Conservation (phyloP, 1,140 invertebrate genomes). For the Hyphantria cunea region DNA sequence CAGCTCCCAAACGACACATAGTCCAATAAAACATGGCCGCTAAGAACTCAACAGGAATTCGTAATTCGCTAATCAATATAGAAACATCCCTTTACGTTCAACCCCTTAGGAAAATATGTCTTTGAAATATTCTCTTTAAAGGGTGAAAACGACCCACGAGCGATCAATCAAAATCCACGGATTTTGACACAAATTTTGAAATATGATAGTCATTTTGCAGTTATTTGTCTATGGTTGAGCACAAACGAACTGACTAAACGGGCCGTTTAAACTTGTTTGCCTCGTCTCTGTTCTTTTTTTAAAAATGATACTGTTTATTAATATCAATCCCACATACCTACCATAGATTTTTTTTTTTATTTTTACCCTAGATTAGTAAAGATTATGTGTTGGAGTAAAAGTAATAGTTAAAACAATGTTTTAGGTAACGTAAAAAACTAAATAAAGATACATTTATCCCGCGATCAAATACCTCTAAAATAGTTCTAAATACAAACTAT, state of each 20-base stretch:
- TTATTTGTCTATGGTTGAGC: conserved; percentile 19
- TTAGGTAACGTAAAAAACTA: too few relatives aligned
- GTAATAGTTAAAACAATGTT: too few relatives aligned
- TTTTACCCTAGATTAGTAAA: too few relatives aligned
- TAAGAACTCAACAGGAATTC: conserved; percentile 36
- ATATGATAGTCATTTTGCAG: conserved; percentile 29
- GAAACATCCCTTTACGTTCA: conserved; percentile 36
- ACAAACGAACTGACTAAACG: conserved; percentile 3
- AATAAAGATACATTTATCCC: too few relatives aligned
- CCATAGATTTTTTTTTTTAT: too few relatives aligned
- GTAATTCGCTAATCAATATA: conserved; percentile 40
- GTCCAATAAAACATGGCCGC: conserved; percentile 19
- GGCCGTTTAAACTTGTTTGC: background rate
- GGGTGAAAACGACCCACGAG: conserved; percentile 19
- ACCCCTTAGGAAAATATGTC: conserved; percentile 38
- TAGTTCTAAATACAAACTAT: too few relatives aligned
- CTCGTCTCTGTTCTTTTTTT: background rate
- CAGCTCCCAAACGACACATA: conserved; percentile 18
- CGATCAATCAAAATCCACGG: conserved; percentile 33
- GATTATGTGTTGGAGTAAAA: too few relatives aligned
- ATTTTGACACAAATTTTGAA: conserved; percentile 36
- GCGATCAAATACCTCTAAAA: too few relatives aligned
- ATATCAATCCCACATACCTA: too few relatives aligned
- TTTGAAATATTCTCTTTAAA: conserved; percentile 32
- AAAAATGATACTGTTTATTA: too few relatives aligned